Evolutionary conservation across 2,113 vertebrate species (phyloP).

Genomic region (Anolis sagrei): DNA sequence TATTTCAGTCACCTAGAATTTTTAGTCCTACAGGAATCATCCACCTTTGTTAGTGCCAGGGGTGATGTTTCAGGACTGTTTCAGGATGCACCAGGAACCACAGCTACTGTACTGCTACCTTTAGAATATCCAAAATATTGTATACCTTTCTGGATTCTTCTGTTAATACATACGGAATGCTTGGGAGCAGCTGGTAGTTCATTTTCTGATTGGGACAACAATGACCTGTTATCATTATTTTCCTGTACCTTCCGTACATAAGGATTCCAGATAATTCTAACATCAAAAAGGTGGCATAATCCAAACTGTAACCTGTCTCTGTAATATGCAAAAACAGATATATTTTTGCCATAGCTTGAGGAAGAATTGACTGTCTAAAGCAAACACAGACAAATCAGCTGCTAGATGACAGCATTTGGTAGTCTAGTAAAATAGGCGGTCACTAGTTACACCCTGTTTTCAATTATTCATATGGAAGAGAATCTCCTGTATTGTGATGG

Average conservation of each 20-base stretch:
- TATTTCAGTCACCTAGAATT: background rate
- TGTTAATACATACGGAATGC: too few species aligned
- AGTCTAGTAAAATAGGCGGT: background rate
- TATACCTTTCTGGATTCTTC: too few species aligned
- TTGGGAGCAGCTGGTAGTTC: background rate
- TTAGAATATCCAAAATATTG: background rate
- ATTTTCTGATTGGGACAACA: background rate
- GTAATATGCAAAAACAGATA: background rate
- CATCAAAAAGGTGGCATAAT: background rate
- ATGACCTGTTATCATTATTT: background rate
- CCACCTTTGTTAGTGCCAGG: background rate
- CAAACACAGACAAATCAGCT: background rate
- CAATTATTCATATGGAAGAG: background rate
- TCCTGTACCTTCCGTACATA: too few species aligned
- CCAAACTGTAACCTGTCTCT: background rate
- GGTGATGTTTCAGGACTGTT: background rate
- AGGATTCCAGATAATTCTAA: background rate
- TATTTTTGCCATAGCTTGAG: background rate
- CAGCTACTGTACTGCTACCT: background rate
- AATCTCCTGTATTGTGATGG: background rate
- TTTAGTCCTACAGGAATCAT: background rate
- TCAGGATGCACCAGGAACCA: background rate
- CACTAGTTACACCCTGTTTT: background rate
- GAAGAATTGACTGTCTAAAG: background rate
- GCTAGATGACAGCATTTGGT: background rate